These are phyloP conservation scores for Carassius auratus DNA, from an alignment of 2,113 vertebrate genomes.

Conservation along the genomic window DNA sequence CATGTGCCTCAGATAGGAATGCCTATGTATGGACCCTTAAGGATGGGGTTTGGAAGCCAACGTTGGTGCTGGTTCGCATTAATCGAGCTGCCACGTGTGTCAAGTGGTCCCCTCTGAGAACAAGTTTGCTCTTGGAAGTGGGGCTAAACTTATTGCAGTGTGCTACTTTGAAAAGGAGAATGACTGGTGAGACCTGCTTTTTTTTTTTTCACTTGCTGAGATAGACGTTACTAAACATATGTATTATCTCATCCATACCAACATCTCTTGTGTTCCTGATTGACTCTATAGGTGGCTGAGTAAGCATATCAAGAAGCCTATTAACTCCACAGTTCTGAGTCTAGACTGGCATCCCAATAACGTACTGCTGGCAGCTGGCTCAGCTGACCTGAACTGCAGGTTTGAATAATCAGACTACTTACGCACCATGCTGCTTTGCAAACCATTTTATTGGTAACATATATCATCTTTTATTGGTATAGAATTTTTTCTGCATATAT, in stretches of 20 bases:
- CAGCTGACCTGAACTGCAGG: constrained; percentile 81
- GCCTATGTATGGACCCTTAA: constrained; percentile 82
- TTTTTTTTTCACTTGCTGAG: not conserved
- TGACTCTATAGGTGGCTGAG: constrained; percentile 78
- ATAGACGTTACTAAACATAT: not conserved
- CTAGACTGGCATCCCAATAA: constrained; percentile 84
- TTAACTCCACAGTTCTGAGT: constrained; percentile 78
- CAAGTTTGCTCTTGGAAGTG: constrained; percentile 82
- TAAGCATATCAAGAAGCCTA: constrained; percentile 82
- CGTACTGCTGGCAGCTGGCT: constrained; percentile 78
- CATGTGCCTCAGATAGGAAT: constrained; percentile 79
- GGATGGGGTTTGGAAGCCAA: constrained; percentile 80
- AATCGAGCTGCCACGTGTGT: constrained; percentile 82
- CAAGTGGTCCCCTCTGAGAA: constrained; percentile 82
- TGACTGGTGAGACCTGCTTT: constrained; percentile 73
- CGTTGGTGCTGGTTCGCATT: constrained; percentile 80
- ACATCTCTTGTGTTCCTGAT: not conserved
- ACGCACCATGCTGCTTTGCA: not conserved
- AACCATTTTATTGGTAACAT: not conserved
- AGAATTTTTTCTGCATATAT: constrained; percentile 81
- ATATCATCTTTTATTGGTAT: not conserved
- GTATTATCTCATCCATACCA: not conserved
- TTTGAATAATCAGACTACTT: constrained; percentile 48
- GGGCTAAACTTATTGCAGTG: constrained; percentile 78
- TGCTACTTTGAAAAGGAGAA: constrained; percentile 85